Conservation (phyloP, 2,797 vertebrate genomes). For the Luscinia megarhynchos region DNA sequence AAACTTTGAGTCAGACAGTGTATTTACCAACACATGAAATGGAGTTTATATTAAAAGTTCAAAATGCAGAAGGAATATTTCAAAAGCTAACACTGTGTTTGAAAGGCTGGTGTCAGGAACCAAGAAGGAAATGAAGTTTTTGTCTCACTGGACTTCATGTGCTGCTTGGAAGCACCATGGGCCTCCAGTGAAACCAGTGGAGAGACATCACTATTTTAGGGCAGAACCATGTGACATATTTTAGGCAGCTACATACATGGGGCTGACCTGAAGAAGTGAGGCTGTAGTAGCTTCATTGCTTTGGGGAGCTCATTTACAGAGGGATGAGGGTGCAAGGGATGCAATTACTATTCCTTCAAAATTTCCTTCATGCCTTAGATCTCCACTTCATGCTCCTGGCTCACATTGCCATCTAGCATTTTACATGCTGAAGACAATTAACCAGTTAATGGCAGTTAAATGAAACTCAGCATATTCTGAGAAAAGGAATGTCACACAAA, state of each 20-base stretch:
- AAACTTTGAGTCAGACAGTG: background rate
- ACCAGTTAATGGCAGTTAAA: background rate
- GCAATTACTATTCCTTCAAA: background rate
- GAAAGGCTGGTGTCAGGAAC: background rate
- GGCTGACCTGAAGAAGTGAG: background rate
- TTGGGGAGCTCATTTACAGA: background rate
- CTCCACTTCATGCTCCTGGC: background rate
- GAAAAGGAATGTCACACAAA: background rate
- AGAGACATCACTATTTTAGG: background rate
- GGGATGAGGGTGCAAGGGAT: background rate
- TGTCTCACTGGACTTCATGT: background rate
- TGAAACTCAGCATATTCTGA: background rate
- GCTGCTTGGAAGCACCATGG: background rate
- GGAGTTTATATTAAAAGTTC: background rate
- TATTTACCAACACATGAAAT: background rate
- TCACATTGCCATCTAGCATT: background rate
- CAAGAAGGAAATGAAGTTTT: background rate
- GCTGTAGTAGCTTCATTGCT: background rate
- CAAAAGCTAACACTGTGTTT: background rate
- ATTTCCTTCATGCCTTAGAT: background rate
- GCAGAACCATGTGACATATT: background rate
- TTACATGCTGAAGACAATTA: background rate
- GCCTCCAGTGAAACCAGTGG: background rate
- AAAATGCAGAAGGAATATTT: background rate
- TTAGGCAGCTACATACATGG: background rate